Percentiles rank a stretch among this genome's conserved stretches.
These are phyloP conservation scores for Belonocnema kinseyi DNA, from an alignment of 1,140 invertebrate species.

Conservation along the genomic window DNA sequence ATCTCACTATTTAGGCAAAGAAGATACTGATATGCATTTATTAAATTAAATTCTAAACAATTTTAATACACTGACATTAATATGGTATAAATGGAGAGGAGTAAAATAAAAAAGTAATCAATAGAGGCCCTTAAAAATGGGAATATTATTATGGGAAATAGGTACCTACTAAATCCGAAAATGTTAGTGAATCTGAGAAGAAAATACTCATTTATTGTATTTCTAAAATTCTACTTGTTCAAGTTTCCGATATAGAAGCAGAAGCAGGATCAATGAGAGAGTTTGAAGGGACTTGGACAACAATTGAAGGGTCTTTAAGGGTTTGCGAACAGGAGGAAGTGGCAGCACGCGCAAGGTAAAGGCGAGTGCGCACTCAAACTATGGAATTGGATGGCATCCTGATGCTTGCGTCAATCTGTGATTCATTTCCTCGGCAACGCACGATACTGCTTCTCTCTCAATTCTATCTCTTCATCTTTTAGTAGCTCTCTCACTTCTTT, in stretches of 20 bases:
- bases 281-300: constrained; percentile 31
- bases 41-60: no score
- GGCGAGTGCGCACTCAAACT: constrained; percentile 57
- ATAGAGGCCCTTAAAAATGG: no score
- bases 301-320: constrained; percentile 44
- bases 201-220: background rate
- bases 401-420: constrained; percentile 68
- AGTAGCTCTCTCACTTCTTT: constrained; percentile 27
- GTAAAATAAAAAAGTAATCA: no score
- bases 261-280: constrained; percentile 9
- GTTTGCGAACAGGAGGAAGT: constrained; percentile 33
- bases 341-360: constrained; percentile 40
- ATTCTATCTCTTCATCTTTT: constrained; percentile 33
- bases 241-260: background rate
- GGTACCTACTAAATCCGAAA: no score
- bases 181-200: background rate
- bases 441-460: constrained; percentile 52
- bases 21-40: background rate
- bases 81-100: no score
- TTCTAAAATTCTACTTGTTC: background rate
- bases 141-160: no score
- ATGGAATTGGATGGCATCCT: constrained; percentile 34
- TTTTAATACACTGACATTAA: no score
- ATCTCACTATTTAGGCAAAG: background rate
- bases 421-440: constrained; percentile 72